phyloP scores from a whole-genome alignment of 2,888 invertebrate genomes.

The Latrodectus hesperus region DNA sequence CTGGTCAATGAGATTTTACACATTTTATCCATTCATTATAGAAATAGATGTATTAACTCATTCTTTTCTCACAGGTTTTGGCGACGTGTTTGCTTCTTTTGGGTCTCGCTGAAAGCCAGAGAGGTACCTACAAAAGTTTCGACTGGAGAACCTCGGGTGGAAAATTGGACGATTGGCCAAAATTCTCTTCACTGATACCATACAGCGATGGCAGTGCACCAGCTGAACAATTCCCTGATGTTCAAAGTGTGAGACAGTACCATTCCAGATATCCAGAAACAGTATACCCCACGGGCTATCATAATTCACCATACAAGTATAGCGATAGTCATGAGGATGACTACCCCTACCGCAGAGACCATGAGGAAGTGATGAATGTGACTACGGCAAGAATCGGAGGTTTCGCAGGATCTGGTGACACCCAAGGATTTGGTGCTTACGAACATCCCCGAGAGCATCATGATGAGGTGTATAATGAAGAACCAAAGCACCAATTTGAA shows the following conservation, averaged over 20 bases:
- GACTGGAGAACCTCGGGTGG: conserved; percentile 27
- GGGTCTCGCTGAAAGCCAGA: not conserved
- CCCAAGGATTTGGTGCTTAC: conserved; percentile 54
- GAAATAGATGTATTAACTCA: too few relatives aligned
- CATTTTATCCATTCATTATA: too few relatives aligned
- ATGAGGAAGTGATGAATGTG: conserved; percentile 45
- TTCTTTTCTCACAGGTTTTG: conserved; percentile 7
- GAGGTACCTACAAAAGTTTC: conserved; percentile 19
- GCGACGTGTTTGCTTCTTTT: conserved; percentile 4
- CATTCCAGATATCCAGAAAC: not conserved
- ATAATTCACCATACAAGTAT: not conserved
- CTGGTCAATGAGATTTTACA: too few relatives aligned
- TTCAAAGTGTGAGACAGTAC: not conserved
- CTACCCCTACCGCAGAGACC: not conserved
- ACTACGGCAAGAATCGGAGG: conserved; percentile 49
- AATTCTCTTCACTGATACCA: conserved; percentile 15
- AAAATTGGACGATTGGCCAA: conserved; percentile 19
- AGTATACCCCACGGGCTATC: not conserved
- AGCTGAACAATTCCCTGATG: not conserved
- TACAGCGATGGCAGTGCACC: not conserved
- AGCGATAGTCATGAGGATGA: not conserved
- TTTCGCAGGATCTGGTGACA: conserved; percentile 60
- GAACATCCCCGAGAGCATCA: conserved; percentile 22
- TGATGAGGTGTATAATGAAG: conserved; percentile 1
- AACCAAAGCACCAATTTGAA: not conserved